phyloP scores from a whole-genome alignment of 2,113 vertebrate genomes.

The Pipra filicauda region DNA sequence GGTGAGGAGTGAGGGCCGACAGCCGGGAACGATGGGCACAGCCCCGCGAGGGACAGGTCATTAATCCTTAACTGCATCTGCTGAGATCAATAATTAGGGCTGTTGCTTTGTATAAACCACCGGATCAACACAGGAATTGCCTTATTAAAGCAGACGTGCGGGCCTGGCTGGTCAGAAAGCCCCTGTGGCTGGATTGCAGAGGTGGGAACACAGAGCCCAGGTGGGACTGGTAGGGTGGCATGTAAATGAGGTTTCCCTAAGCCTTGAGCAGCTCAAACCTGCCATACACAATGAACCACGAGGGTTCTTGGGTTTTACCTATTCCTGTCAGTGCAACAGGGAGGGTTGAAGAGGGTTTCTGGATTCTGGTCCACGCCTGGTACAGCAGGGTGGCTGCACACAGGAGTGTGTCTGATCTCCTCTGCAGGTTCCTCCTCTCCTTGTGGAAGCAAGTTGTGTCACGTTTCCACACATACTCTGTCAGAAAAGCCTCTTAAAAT shows the following conservation, averaged over 20 bases:
- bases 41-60: not conserved
- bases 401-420: not conserved
- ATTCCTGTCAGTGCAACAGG: not conserved
- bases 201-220: not conserved
- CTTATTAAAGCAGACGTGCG: not conserved
- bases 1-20: not conserved
- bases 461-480: not conserved
- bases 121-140: not conserved
- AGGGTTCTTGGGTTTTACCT: not conserved
- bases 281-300: not conserved
- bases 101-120: not conserved
- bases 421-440: not conserved
- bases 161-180: not conserved
- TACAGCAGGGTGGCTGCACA: not conserved
- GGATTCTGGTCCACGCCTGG: not conserved
- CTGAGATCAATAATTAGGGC: not conserved
- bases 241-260: not conserved
- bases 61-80: not conserved
- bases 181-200: not conserved
- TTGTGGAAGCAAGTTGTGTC: not conserved
- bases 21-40: accelerated
- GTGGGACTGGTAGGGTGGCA: accelerated
- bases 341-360: not conserved
- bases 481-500: not conserved
- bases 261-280: not conserved